These are phyloP conservation scores for Thysanoteuthis rhombus DNA, from an alignment of 2,888 invertebrate genomes.

Conservation along the genomic window DNA sequence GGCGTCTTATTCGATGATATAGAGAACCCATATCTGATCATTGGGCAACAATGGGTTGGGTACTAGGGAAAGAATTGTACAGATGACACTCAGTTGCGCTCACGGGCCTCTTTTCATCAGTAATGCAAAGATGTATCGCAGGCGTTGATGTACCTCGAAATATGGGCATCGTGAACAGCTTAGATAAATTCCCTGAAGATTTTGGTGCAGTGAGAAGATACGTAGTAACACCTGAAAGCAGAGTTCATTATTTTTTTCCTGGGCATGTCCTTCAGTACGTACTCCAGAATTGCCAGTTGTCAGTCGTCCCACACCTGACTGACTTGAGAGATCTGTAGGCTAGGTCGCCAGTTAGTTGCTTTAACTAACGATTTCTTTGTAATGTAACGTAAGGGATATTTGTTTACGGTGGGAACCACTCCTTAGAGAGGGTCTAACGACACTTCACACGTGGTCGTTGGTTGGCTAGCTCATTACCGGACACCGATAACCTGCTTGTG, in stretches of 20 bases:
- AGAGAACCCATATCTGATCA: neutral
- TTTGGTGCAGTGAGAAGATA: neutral
- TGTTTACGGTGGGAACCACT: conserved; percentile 12
- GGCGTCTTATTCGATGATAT: neutral
- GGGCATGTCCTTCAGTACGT: neutral
- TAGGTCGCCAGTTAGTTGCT: neutral
- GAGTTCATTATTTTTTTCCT: neutral
- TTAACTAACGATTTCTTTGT: neutral
- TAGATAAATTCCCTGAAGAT: neutral
- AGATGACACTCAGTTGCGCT: neutral
- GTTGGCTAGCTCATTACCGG: neutral
- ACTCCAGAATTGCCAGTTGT: neutral
- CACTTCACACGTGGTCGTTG: neutral
- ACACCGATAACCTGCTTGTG: neutral
- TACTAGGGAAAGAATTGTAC: neutral
- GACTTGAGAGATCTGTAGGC: neutral
- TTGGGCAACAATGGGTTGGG: neutral
- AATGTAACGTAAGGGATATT: neutral
- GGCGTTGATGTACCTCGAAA: neutral
- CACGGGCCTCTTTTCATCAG: neutral
- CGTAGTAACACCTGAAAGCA: neutral
- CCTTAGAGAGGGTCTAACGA: neutral
- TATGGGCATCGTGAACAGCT: neutral
- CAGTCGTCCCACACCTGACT: neutral
- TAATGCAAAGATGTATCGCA: neutral